Evolutionary conservation across 2,888 invertebrate genomes (phyloP).

Genomic region (Drosophila paranaensis): DNA sequence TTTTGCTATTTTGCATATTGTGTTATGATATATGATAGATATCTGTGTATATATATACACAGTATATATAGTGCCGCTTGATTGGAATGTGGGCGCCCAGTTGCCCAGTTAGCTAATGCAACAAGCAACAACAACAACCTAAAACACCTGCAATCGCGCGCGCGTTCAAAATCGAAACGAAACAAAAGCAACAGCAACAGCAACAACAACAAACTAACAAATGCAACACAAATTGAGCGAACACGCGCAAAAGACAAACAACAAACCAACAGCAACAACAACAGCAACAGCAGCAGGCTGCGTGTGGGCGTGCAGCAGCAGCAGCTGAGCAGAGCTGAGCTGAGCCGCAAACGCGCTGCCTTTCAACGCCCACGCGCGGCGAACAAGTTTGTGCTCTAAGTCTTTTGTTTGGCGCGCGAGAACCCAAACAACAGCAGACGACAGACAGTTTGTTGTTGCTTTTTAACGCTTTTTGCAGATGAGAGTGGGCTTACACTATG

Average conservation of each 20-base stretch:
- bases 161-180: constrained; percentile 23
- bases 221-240: constrained; percentile 53
- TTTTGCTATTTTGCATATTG: constrained; percentile 61
- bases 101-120: constrained; percentile 51
- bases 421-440: constrained; percentile 41
- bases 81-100: constrained; percentile 67
- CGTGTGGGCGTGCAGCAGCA: constrained; percentile 63
- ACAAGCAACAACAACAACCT: constrained; percentile 30
- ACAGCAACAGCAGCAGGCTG: constrained; percentile 31
- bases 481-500: constrained; percentile 42
- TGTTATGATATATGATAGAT: constrained; percentile 53
- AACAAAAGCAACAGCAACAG: constrained; percentile 24
- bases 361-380: constrained; percentile 69
- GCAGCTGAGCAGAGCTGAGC: constrained; percentile 26
- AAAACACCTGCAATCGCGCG: constrained; percentile 61
- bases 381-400: constrained; percentile 76
- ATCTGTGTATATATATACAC: not conserved
- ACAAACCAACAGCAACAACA: constrained; percentile 35
- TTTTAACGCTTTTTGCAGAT: constrained; percentile 57
- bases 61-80: constrained; percentile 58
- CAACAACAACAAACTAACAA: constrained; percentile 14
- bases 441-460: constrained; percentile 43
- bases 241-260: constrained; percentile 48
- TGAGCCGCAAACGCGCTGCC: constrained; percentile 64
- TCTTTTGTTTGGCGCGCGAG: constrained; percentile 78